Evolutionary conservation across 2,797 vertebrate species (phyloP), one percentile per base, ranked within the genome.

Genomic region (Rhabdomys pumilio): DNA sequence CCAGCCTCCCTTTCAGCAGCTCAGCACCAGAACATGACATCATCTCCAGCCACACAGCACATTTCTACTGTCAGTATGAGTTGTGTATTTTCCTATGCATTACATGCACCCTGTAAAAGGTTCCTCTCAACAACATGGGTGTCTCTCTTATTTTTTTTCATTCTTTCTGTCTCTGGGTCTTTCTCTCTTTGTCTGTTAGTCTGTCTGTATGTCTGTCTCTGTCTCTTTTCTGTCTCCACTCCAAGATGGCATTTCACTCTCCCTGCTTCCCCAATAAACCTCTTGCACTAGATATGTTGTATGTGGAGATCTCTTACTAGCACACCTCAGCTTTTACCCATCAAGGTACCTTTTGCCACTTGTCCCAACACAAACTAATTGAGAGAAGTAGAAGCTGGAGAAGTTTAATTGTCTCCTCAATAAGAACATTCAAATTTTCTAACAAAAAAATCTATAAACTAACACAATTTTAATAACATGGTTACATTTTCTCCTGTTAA

Each of bases 401-500:
- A 3, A 5, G 20, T 94, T 95, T 55, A 87, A 69, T 53, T 80
- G 67, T 89, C 14, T 8, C 14, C 24, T 90, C 41, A 76, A 26
- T 59, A 14, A 69, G 55, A 79, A 31, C 65, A 88, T 81, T 76
- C 50, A 96, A 34, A 20, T 50, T 93, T 92, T 93, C 26, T 91
- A 93, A 73, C 17, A 88, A 61, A 84, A 67, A 84, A 41, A 96
- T n/a, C 89, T 50, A 20, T 67, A 81, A 90, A 83, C 11, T 87
- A 93, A 65, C 86, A 86, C 41, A 15, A 80, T 14, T 90, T 93
- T 93, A 87, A 83, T 81, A 94, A 83, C 47, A 73, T 61, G 9
- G 15, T 85, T 89, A 65, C 3, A 65, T 83, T 65, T 94, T 77
- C 15, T 3, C 31, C 44, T 85, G 53, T 17, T 82, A 57, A 34